Evolutionary conservation across 2,888 invertebrate species (phyloP), one percentile per base, ranked within the genome.

Genomic region (Pecten maximus): DNA sequence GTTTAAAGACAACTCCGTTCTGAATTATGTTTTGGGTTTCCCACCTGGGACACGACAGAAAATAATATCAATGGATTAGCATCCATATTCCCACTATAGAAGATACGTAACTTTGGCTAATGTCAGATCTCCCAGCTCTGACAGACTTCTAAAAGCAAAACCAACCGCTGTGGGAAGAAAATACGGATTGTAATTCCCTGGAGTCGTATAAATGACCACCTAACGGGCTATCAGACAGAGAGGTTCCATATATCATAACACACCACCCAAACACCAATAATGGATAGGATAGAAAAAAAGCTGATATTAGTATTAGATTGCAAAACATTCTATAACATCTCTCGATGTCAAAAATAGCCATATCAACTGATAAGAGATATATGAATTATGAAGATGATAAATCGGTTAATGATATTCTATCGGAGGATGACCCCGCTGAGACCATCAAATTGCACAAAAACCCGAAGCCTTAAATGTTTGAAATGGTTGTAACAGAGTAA

Each of bases 61-160:
- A 35, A 60, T 60, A n/a, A 60, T 60, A 16, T n/a, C 60, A 3
- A 6, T n/a, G n/a, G 23, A 60, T 60, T 60, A 60, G 60, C 60
- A 60, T 60, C 23, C 19, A 16, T n/a, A 60, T 60, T 6, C 3
- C n/a, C 60, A 16, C 23, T n/a, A n/a, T n/a, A 23, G n/a, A 3
- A 2, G 60, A 60, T 60, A 60, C 60, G 60, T 23, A 60, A 60
- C 60, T 60, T 1, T n/a, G 60, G 23, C 23, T 60, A 60, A 60
- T 60, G n/a, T 60, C 60, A 23, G 60, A 60, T 60, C n/a, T 60
- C 23, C 60, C n/a, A 60, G 60, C 60, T 60, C 60, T 60, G n/a
- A 0, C 60, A 60, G 60, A n/a, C 60, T 60, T 60, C 23, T 60
- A 60, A 60, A 60, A 60, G 60, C 60, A 74, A 74, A 74, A 74